Conservation (phyloP, 2,888 invertebrate genomes). For the Pilophorus perplexus region DNA sequence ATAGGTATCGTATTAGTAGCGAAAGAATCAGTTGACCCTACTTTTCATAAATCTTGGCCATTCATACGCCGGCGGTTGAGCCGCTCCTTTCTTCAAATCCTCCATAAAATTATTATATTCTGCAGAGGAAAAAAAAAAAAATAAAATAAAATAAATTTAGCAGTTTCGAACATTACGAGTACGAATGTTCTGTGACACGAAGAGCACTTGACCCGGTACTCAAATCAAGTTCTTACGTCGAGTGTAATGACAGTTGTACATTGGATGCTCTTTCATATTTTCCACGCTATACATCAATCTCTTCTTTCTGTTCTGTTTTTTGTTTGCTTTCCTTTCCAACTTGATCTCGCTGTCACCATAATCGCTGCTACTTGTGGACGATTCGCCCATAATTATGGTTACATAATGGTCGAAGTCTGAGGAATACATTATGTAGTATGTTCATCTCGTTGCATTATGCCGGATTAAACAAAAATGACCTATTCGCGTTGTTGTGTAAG, state of each 20-base stretch:
- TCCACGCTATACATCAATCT: slow-evolving; percentile 27
- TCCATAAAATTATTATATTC: slow-evolving; percentile 33
- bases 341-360: not conserved
- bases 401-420: slow-evolving; percentile 23
- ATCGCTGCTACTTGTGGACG: not conserved
- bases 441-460: too few relatives aligned
- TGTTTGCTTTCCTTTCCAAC: not conserved
- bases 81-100: slow-evolving; percentile 12
- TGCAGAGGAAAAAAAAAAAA: not conserved
- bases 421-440: too few relatives aligned
- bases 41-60: slow-evolving; percentile 38
- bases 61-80: not conserved
- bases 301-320: slow-evolving; percentile 11
- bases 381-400: slow-evolving; percentile 13
- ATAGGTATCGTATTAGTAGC: too few relatives aligned
- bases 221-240: slow-evolving; percentile 23
- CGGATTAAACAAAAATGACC: not conserved
- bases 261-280: not conserved
- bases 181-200: too few relatives aligned
- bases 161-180: too few relatives aligned
- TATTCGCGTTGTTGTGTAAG: not conserved
- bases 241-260: not conserved
- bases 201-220: too few relatives aligned
- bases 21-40: too few relatives aligned
- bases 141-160: too few relatives aligned